Conservation (phyloP, 1,140 invertebrate species). For the Brachionus calyciflorus region DNA sequence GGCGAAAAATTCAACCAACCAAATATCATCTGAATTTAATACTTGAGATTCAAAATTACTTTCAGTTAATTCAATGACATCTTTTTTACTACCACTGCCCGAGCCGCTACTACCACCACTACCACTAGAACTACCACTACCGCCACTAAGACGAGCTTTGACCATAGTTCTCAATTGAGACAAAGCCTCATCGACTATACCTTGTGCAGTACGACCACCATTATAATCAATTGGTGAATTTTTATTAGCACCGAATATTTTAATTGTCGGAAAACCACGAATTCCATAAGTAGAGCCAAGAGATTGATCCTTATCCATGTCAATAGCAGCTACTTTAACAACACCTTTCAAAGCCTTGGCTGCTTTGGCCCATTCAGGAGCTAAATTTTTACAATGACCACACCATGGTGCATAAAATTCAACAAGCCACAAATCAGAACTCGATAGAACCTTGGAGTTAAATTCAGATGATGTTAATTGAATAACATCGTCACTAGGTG, state of each 20-base stretch:
- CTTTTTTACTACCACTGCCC: slow-evolving; percentile 49
- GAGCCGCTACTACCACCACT: slow-evolving; percentile 50
- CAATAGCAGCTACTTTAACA: slow-evolving; percentile 46
- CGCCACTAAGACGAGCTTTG: slow-evolving; percentile 64
- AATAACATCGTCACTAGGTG: slow-evolving; percentile 75
- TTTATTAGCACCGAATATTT: slow-evolving; percentile 85
- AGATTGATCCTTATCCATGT: slow-evolving; percentile 43
- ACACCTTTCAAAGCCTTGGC: slow-evolving; percentile 46
- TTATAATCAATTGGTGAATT: slow-evolving; percentile 80
- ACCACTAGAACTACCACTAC: slow-evolving; percentile 52
- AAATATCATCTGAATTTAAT: slow-evolving; percentile 82
- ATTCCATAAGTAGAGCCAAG: slow-evolving; percentile 77
- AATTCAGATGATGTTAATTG: slow-evolving; percentile 92
- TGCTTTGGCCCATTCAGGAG: slow-evolving; percentile 42
- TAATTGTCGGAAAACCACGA: slow-evolving; percentile 90
- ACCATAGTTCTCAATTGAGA: slow-evolving; percentile 71
- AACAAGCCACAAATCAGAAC: slow-evolving; percentile 88
- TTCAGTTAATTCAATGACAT: slow-evolving; percentile 86
- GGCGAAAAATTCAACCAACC: slow-evolving; percentile 94
- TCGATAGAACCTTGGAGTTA: slow-evolving; percentile 69
- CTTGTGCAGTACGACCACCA: slow-evolving; percentile 76
- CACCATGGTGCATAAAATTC: slow-evolving; percentile 88
- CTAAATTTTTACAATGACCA: slow-evolving; percentile 52
- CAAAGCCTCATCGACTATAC: slow-evolving; percentile 77
- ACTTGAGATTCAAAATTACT: slow-evolving; percentile 85